Base-by-base conservation (phyloP, 2,888 invertebrate genomes). In the Eurytoma adleriae region DNA sequence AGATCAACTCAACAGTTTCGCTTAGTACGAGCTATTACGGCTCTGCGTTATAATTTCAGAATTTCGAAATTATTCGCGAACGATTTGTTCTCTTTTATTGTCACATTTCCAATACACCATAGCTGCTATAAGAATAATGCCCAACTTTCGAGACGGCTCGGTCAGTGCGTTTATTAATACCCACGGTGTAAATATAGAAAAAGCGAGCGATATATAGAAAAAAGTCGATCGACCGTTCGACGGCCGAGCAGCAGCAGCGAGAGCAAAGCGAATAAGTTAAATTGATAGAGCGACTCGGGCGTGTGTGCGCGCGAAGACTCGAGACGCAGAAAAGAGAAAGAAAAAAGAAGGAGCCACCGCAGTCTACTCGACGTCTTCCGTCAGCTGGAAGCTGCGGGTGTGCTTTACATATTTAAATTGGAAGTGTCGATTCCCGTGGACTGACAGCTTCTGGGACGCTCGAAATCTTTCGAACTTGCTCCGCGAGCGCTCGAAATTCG, bases 391-490 rank as follows among this genome's bases (percentile, higher is more conserved):
- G 84, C 84, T 85, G 84, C 86, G 85, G 83, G 79, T 86, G 85
- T 86, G 86, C 84, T 88, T 88, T 87, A 85, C 88, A 88, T 88
- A 88, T 88, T 88, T 87, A 88, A 88, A 88, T 88, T 88, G 87
- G 85, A 88, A 86, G 87, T 87, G 86, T 87, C 87, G 87, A 88
- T 88, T 87, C 86, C 84, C 54, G 24, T 40, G 54, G 67, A 67
- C 71, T 80, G 79, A 75, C 79, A 71, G 75, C 59, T 62, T 0
- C 50, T 16, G n/a, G 50, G 67, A 48, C 40, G 27, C 40, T 18
- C 59, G 77, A 77, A 78, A 78, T 72, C 68, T 52, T 69, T 70
- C 16, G 27, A 66, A 67, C 68, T 72, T 62, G 68, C 67, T 68
- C 73, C 56, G 54, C 78, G 73, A 73, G 72, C 68, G 68, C 56